These are phyloP conservation scores for Blastomussa wellsi DNA, from an alignment of 92 coral and sea anemone species.

Conservation along the genomic window DNA sequence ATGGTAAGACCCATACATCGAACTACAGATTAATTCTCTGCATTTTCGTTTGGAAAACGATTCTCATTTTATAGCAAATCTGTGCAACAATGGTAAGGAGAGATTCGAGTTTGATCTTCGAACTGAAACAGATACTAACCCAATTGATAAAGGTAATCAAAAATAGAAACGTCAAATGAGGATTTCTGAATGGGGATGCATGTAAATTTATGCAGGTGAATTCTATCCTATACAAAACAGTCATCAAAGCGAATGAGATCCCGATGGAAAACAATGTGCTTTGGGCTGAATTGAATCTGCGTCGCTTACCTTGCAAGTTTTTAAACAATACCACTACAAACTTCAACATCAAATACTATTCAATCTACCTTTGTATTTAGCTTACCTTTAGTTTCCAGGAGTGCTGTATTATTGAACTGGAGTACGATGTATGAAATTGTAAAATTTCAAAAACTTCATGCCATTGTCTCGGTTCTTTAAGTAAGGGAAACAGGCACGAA, in stretches of 20 bases:
- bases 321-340: neutral
- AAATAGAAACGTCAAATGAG: neutral
- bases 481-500: neutral
- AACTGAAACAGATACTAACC: neutral
- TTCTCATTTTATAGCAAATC: neutral
- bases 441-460: neutral
- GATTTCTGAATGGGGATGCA: neutral
- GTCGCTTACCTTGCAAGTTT: neutral
- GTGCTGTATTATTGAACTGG: neutral
- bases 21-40: neutral
- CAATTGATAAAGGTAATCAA: no score
- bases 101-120: neutral
- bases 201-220: neutral
- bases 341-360: neutral
- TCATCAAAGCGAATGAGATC: no score
- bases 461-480: neutral
- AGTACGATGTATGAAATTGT: neutral
- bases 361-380: neutral
- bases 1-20: no score
- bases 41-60: neutral
- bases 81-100: neutral
- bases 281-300: no score
- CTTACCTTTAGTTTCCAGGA: neutral
- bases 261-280: neutral
- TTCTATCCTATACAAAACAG: neutral